Conservation (phyloP, 2,888 invertebrate genomes). For the Ormyrus labotus region DNA sequence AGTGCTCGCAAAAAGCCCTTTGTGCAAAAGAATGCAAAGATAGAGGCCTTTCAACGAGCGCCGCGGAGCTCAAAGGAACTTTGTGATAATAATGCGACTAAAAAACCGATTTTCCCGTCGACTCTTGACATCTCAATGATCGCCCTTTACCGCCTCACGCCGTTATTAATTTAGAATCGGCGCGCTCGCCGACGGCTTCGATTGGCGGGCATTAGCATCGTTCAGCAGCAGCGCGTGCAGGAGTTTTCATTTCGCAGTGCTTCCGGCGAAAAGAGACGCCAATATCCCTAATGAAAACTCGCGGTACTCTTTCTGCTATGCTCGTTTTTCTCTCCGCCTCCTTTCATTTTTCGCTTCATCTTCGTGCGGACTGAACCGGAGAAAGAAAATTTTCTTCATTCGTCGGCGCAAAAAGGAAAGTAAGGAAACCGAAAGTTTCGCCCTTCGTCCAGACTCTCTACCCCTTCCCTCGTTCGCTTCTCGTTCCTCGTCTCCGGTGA, state of each 20-base stretch:
- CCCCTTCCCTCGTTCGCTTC: background rate
- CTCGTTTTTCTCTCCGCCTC: background rate
- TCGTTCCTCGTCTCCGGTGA: background rate
- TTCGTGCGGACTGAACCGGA: too few species aligned
- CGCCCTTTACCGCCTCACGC: background rate
- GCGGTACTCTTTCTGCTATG: background rate
- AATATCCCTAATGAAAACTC: constrained; percentile 62
- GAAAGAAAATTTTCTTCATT: background rate
- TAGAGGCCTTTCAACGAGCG: too few species aligned
- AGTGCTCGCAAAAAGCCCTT: too few species aligned
- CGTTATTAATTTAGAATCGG: constrained; percentile 23
- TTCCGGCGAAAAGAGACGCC: constrained; percentile 39
- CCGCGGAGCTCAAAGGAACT: too few species aligned
- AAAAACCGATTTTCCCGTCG: too few species aligned
- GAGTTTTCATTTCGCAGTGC: constrained; percentile 24
- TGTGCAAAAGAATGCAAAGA: too few species aligned
- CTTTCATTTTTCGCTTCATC: too few species aligned
- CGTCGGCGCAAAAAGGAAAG: background rate
- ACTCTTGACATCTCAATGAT: background rate
- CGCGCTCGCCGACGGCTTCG: background rate
- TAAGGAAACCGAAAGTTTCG: background rate
- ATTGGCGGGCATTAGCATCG: background rate
- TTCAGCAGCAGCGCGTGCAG: background rate
- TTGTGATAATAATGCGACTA: too few species aligned
- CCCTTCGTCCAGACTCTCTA: background rate